phyloP scores from a whole-genome alignment of 1,140 invertebrate species.

The Anastrepha obliqua region DNA sequence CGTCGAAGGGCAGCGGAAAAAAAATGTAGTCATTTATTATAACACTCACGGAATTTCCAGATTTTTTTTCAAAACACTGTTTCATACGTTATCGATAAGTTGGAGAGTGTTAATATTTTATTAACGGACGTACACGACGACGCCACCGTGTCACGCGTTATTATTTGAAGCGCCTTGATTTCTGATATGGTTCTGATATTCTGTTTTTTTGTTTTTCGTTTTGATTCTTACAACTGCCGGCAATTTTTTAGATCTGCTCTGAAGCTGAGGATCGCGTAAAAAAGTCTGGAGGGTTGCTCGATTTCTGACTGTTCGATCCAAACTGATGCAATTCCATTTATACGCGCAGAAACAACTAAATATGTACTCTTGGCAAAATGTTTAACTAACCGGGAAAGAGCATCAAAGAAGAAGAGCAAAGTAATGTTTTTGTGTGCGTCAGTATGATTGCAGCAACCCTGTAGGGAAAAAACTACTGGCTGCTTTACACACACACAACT shows the following conservation, averaged over 20 bases:
- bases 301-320: slow-evolving; percentile 14
- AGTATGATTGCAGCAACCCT: not conserved
- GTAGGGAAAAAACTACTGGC: not conserved
- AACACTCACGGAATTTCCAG: too few species aligned
- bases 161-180: too few species aligned
- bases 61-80: too few species aligned
- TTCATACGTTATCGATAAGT: too few species aligned
- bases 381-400: slow-evolving; percentile 22
- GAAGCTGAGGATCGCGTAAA: not conserved
- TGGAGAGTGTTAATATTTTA: too few species aligned
- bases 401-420: slow-evolving; percentile 7
- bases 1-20: not conserved
- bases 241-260: not conserved
- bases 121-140: too few species aligned
- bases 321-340: slow-evolving; percentile 18
- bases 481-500: too few species aligned
- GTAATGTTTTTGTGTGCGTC: not conserved
- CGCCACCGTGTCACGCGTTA: too few species aligned
- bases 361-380: not conserved
- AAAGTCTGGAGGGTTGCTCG: not conserved
- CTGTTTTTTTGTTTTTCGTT: too few species aligned
- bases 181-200: too few species aligned
- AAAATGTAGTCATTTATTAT: not conserved
- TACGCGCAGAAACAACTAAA: not conserved
- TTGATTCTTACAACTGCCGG: not conserved